Evolutionary conservation across 1,140 invertebrate genomes (phyloP).

Genomic region (Drosophila ironensis): DNA sequence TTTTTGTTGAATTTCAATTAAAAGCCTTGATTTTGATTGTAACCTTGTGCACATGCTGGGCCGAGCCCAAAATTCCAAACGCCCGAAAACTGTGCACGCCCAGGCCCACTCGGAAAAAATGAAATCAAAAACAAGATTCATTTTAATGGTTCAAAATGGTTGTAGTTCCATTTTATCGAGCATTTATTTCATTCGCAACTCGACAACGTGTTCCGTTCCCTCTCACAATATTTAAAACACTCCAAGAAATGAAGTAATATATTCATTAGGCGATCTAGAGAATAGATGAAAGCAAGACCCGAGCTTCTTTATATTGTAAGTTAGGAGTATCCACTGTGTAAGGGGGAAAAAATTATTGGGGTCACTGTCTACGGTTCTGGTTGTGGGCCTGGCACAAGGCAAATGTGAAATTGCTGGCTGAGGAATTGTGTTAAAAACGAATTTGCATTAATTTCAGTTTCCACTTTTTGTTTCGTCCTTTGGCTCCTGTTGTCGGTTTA

Average conservation of each 20-base stretch:
- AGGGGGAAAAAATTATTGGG: conserved; percentile 27
- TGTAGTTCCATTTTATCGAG: no score
- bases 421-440: conserved; percentile 69
- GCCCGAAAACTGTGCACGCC: conserved; percentile 1
- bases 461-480: conserved; percentile 42
- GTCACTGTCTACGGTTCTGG: conserved; percentile 18
- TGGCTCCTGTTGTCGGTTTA: conserved; percentile 22
- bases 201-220: no score
- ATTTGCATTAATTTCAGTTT: conserved; percentile 73
- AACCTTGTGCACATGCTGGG: conserved; percentile 64
- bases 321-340: neutral
- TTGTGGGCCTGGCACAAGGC: conserved; percentile 54
- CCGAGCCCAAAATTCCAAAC: neutral
- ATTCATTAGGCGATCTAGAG: no score
- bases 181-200: no score
- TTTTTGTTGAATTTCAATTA: conserved; percentile 78
- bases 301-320: no score
- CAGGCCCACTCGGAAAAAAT: neutral
- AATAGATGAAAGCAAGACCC: no score
- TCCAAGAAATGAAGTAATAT: no score
- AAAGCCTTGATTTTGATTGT: conserved; percentile 77
- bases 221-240: no score
- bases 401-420: conserved; percentile 61
- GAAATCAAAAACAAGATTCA: neutral
- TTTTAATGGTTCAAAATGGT: neutral